Percentiles rank a stretch among this genome's conserved stretches.
Evolutionary conservation across 2,888 invertebrate genomes (phyloP).

Genomic region (Nemotelus pantherinus): DNA sequence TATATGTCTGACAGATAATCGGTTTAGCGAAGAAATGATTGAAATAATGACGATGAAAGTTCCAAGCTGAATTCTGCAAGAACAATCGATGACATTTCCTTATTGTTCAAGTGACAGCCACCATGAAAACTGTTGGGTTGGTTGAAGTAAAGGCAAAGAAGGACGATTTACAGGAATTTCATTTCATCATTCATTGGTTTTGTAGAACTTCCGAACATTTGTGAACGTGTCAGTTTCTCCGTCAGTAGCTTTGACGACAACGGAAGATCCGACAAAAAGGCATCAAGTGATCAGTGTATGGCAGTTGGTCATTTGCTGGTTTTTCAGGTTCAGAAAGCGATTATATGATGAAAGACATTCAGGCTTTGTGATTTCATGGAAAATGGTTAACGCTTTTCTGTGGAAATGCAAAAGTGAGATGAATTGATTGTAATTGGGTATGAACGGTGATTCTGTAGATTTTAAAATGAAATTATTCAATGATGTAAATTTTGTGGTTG

Average conservation of each 20-base stretch:
- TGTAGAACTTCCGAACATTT: constrained; percentile 32
- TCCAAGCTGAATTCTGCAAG: constrained; percentile 17
- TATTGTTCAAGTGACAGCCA: not conserved
- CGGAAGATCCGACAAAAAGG: not conserved
- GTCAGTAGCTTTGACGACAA: not conserved
- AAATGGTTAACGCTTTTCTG: no score
- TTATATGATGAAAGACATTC: constrained; percentile 15
- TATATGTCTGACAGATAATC: constrained; percentile 43
- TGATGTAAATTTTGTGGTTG: no score
- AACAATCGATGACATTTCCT: constrained; percentile 41
- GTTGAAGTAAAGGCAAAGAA: not conserved
- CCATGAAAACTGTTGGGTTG: not conserved
- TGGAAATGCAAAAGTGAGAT: no score
- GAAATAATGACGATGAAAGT: constrained; percentile 24
- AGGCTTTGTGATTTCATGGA: no score
- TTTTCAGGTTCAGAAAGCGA: not conserved
- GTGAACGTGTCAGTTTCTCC: constrained; percentile 8
- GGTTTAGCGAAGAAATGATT: constrained; percentile 40
- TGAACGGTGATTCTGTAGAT: no score
- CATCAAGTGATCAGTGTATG: not conserved
- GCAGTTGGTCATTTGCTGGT: not conserved
- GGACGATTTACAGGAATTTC: constrained; percentile 37
- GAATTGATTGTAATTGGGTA: no score
- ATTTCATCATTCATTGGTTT: constrained; percentile 41
- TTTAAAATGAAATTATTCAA: no score